Percentiles rank a stretch among this genome's conserved stretches.
These are phyloP conservation scores for Phrynocephalus forsythii DNA, from an alignment of 2,797 vertebrate species.

Conservation along the genomic window DNA sequence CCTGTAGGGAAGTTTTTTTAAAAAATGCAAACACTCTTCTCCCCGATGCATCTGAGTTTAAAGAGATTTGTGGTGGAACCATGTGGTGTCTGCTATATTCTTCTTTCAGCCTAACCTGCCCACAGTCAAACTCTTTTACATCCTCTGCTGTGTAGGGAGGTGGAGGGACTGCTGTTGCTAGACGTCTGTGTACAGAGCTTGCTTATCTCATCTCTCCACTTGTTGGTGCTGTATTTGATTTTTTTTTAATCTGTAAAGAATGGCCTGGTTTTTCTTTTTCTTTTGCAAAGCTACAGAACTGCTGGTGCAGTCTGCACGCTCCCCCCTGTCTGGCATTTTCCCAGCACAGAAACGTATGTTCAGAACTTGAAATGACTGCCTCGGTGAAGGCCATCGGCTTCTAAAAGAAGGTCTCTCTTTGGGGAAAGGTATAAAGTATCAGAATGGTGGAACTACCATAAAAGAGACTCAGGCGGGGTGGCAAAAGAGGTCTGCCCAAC, in stretches of 20 bases:
- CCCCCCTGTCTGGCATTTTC: neutral
- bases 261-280: neutral
- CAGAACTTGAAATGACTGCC: neutral
- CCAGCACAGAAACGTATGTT: neutral
- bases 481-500: neutral
- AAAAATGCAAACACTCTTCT: neutral
- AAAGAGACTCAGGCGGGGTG: neutral
- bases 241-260: neutral
- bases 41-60: neutral
- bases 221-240: constrained; percentile 10
- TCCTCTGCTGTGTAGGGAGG: neutral
- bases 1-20: neutral
- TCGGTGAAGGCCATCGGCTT: neutral
- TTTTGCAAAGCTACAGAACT: neutral
- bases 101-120: neutral
- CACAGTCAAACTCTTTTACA: constrained; percentile 1
- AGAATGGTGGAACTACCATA: neutral
- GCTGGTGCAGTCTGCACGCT: neutral
- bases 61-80: neutral
- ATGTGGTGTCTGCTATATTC: neutral
- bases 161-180: neutral
- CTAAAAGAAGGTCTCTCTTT: neutral
- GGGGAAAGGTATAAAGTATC: neutral
- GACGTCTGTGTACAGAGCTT: neutral
- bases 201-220: constrained; percentile 12